These are phyloP conservation scores for Trematocara unimaculatum DNA, from an alignment of 2,113 vertebrate species.

Conservation along the genomic window DNA sequence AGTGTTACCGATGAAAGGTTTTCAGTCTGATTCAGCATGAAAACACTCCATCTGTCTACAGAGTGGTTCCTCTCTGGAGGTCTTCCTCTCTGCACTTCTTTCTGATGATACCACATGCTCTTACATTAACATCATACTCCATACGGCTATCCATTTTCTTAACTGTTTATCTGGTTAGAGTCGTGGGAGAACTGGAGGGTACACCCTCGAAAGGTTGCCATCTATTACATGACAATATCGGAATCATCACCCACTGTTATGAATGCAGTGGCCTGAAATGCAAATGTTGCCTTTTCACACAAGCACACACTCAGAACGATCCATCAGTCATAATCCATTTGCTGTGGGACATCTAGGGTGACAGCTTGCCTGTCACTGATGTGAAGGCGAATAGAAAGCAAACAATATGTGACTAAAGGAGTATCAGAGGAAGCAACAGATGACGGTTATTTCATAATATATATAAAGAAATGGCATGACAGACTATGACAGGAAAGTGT, in stretches of 20 bases:
- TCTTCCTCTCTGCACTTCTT: neutral
- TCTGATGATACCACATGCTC: neutral
- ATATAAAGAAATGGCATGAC: neutral
- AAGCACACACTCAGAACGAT: neutral
- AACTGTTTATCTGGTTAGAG: neutral
- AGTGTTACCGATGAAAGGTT: conserved; percentile 35
- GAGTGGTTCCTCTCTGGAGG: neutral
- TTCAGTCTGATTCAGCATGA: conserved; percentile 35
- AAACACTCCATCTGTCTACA: conserved; percentile 43
- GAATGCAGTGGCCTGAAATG: neutral
- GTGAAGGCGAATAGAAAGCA: neutral
- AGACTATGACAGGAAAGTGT: neutral
- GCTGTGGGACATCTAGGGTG: neutral
- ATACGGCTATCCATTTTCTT: neutral
- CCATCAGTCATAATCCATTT: neutral
- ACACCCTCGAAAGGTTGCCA: neutral
- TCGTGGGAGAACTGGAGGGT: neutral
- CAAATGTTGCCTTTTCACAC: neutral
- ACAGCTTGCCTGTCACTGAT: conserved; percentile 1
- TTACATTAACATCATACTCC: neutral
- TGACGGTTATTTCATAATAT: neutral
- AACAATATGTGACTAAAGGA: conserved; percentile 11
- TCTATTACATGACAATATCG: neutral
- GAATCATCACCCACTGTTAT: neutral
- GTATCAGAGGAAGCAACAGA: neutral